Evolutionary conservation across 2,888 invertebrate species (phyloP).

Genomic region (Oscheius sp.): DNA sequence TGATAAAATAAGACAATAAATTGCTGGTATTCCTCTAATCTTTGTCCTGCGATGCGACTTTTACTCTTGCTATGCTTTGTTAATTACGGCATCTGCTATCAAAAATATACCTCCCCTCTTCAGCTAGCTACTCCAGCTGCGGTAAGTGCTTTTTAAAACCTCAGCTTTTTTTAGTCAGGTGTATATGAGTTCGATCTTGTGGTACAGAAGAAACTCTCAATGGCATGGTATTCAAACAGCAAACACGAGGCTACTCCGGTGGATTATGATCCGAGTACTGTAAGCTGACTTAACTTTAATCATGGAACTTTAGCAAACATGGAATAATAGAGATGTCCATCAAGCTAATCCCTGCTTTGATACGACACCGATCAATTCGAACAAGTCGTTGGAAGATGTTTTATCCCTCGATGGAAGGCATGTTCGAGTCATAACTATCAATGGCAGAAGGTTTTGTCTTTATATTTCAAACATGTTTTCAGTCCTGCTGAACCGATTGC

Average conservation of each 20-base stretch:
- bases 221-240: slow-evolving; percentile 44
- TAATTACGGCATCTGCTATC: background rate
- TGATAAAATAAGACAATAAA: too few relatives aligned
- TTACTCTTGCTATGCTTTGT: background rate
- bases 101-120: background rate
- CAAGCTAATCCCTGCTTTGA: slow-evolving; percentile 41
- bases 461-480: background rate
- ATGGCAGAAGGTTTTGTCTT: slow-evolving; percentile 46
- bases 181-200: slow-evolving; percentile 55
- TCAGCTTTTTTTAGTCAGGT: slow-evolving; percentile 49
- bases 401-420: slow-evolving; percentile 55
- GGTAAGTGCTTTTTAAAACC: too few relatives aligned
- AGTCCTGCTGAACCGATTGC: slow-evolving; percentile 62
- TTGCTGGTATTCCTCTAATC: too few relatives aligned
- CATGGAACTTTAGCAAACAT: slow-evolving; percentile 1
- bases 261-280: slow-evolving; percentile 52
- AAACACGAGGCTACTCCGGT: slow-evolving; percentile 41
- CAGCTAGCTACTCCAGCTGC: background rate
- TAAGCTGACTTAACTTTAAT: too few relatives aligned
- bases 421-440: slow-evolving; percentile 50
- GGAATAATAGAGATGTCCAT: slow-evolving; percentile 40
- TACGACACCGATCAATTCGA: slow-evolving; percentile 27
- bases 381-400: slow-evolving; percentile 38
- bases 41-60: too few relatives aligned
- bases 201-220: slow-evolving; percentile 49